phyloP scores from a whole-genome alignment of 53 echinoderm and acorn worm species.

The Paracentrotus lividus region DNA sequence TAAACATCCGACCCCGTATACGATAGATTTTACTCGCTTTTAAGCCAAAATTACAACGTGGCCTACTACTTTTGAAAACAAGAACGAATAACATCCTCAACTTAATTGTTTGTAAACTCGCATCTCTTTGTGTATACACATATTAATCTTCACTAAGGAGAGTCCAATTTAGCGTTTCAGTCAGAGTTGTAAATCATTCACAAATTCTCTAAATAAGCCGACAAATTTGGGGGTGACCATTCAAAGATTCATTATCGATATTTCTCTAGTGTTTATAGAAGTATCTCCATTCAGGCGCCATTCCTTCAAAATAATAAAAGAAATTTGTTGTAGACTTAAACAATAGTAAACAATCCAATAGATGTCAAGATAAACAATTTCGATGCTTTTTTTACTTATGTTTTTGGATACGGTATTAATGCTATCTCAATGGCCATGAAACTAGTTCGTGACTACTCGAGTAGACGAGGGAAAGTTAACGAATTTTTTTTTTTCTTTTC shows the following conservation, averaged over 20 bases:
- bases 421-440: too few relatives aligned
- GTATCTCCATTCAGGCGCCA: not conserved
- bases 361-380: not conserved
- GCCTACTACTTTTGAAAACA: too few relatives aligned
- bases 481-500: too few relatives aligned
- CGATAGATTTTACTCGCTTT: too few relatives aligned
- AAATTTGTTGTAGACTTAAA: not conserved
- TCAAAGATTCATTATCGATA: not conserved
- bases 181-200: slow-evolving; percentile 12
- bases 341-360: slow-evolving; percentile 22
- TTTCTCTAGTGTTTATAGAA: slow-evolving; percentile 22
- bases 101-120: not conserved
- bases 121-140: not conserved
- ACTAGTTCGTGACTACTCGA: too few relatives aligned
- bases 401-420: too few relatives aligned
- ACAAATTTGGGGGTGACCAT: not conserved
- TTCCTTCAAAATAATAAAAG: slow-evolving; percentile 1
- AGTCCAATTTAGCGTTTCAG: not conserved
- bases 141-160: not conserved
- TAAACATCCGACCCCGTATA: too few relatives aligned
- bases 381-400: too few relatives aligned
- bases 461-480: too few relatives aligned
- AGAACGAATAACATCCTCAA: too few relatives aligned
- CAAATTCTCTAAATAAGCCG: not conserved
- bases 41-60: too few relatives aligned